Evolutionary conservation across 2,888 invertebrate genomes (phyloP), one percentile per base, ranked within the genome.

Genomic region (Oxytorus armatus): DNA sequence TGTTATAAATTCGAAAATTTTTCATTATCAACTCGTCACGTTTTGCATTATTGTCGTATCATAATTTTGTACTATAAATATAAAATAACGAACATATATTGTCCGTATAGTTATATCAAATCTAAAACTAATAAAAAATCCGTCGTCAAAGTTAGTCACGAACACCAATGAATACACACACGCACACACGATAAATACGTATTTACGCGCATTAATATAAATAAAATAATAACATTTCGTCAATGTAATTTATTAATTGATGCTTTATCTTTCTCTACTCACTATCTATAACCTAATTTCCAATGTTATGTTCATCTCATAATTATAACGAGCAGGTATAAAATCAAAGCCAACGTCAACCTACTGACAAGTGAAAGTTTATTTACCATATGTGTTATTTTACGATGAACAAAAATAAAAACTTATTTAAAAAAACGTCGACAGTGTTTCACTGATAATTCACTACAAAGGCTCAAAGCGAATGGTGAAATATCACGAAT

Each of bases 191-290:
- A 59, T 42, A 72, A 72, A 72, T 14, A 65, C 55, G 44, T 33
- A 77, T 70, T 21, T 25, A 55, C 70, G n/a, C 18, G 33, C 1
- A 49, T 18, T 21, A 42, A 25, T 16, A 69, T 16, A 70, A 70
- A 69, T 76, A 16, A 47, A 75, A 47, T 18, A 33, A 69, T 61
- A 70, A 47, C 39, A 61, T 39, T 39, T 59, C n/a, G 16, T 21
- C 11, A 14, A 18, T 21, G 21, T 47, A 44, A 53, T 53, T 36
- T 53, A 39, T 76, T 36, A 8, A 53, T 29, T 42, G 39, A 63
- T 70, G n/a, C 14, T 63, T 69, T 36, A 44, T 57, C n/a, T 69
- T 14, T 44, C 36, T 16, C 77, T 77, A 77, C 76, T 14, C 8
- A 47, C 63, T 70, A 49, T 11, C 61, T 63, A 47, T 44, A 57